Base-by-base conservation (phyloP, 1,140 invertebrate genomes). In the Aphaenogaster ashmeadi region DNA sequence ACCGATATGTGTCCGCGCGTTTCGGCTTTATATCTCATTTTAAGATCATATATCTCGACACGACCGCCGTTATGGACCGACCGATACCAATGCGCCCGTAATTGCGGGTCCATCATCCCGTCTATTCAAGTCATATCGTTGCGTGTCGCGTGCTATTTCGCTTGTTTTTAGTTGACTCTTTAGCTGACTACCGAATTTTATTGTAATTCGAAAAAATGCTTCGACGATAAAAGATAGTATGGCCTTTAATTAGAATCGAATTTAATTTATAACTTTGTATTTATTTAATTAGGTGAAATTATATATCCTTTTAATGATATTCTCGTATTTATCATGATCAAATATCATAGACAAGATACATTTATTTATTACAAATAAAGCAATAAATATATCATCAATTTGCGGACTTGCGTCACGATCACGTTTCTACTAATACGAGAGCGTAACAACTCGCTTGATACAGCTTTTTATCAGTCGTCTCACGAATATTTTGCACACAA, bases 1-100 rank as follows among this genome's bases (percentile, higher is more conserved):
- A 47, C 18, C 69, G 54, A 50, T 62, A 75, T 50, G 41, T 75
- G 67, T 83, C 67, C 67, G 41, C 60, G 33, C 52, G 18, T 84
- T 84, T 84, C 41, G 15, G 41, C 71, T 84, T 84, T 84, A 84
- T 84, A 84, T 84, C 54, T 84, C 80, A 84, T 84, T 84, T 84
- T 38, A 75, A 74, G 80, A 74, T 84, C 69, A n/a, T 84, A 84
- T 74, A 84, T 84, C 54, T 75, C 69, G 41, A 13, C 36, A 33
- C 21, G 38, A 62, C 38, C 38, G 67, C 38, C 38, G 33, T 84
- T 84, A 75, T 18, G 11, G 41, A 74, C 54, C 52, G 21, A 18
- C n/a, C 41, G 44, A 47, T 60, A 50, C 33, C 15, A 41, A 75
- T 44, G 21, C 50, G 50, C 11, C 36, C 36, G 47, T 81, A 81